Conservation (phyloP, 2,888 invertebrate species). For the Portevinia maculata region DNA sequence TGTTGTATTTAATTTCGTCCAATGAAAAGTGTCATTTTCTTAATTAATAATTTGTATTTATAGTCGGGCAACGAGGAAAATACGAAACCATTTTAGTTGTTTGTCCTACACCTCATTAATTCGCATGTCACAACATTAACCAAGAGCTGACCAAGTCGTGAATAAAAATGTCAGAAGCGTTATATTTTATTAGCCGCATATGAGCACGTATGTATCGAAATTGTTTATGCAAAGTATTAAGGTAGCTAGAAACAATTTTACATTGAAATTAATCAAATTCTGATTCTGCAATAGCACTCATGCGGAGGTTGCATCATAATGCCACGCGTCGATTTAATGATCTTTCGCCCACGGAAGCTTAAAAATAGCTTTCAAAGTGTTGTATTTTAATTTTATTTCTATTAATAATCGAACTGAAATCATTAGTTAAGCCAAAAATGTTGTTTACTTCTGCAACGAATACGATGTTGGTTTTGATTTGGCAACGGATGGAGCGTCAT, state of each 20-base stretch:
- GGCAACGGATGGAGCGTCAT: constrained; percentile 2
- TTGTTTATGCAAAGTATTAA: constrained; percentile 24
- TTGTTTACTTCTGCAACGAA: neutral
- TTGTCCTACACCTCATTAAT: constrained; percentile 5
- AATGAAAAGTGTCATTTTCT: neutral
- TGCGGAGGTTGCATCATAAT: constrained; percentile 1
- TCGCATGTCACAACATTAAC: constrained; percentile 14
- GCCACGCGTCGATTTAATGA: constrained; percentile 30
- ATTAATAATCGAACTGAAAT: constrained; percentile 7
- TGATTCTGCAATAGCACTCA: neutral
- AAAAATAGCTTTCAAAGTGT: constrained; percentile 3
- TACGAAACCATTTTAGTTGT: neutral
- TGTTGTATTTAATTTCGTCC: neutral
- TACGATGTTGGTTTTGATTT: neutral
- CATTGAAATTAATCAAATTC: constrained; percentile 25
- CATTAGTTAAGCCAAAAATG: neutral
- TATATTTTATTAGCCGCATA: neutral
- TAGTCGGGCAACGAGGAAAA: neutral
- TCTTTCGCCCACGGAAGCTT: neutral
- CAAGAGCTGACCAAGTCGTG: neutral
- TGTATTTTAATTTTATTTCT: neutral
- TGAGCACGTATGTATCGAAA: neutral
- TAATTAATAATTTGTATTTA: constrained; percentile 13
- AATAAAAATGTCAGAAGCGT: constrained; percentile 37
- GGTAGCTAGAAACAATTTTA: neutral